Conservation (phyloP, 2,113 vertebrate genomes). For the Corythornis madagascariensis region DNA sequence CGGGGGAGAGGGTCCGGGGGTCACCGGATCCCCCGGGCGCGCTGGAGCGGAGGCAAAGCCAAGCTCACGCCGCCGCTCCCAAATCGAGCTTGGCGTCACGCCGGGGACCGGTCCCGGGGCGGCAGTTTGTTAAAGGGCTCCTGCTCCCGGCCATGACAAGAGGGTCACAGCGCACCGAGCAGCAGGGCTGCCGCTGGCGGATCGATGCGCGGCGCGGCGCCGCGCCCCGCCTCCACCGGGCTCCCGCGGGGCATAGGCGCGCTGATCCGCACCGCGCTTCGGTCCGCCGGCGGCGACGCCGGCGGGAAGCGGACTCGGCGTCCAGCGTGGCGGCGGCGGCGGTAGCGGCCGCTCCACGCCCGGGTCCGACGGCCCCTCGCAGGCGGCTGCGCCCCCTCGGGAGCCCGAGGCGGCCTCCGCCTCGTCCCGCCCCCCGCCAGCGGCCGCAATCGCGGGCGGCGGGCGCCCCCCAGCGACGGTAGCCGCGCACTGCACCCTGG, state of each 20-base stretch:
- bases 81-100: constrained; percentile 7
- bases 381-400: no score
- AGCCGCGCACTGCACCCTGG: background rate
- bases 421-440: background rate
- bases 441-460: constrained; percentile 66
- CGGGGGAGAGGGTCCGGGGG: background rate
- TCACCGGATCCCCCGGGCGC: background rate
- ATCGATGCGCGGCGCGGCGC: background rate
- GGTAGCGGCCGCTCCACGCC: background rate
- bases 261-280: background rate
- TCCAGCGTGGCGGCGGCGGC: background rate
- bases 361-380: background rate
- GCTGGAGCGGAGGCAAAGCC: background rate
- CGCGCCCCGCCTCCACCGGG: background rate
- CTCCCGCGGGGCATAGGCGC: background rate
- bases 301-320: background rate
- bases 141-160: constrained; percentile 46
- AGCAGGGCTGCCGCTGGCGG: background rate
- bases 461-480: constrained; percentile 81
- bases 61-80: background rate
- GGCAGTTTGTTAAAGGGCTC: constrained; percentile 37
- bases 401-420: background rate
- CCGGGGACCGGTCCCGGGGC: constrained; percentile 1
- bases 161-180: background rate
- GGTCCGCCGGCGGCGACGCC: background rate